phyloP scores from a whole-genome alignment of 2,888 invertebrate genomes.

The Anthophora plumipes region DNA sequence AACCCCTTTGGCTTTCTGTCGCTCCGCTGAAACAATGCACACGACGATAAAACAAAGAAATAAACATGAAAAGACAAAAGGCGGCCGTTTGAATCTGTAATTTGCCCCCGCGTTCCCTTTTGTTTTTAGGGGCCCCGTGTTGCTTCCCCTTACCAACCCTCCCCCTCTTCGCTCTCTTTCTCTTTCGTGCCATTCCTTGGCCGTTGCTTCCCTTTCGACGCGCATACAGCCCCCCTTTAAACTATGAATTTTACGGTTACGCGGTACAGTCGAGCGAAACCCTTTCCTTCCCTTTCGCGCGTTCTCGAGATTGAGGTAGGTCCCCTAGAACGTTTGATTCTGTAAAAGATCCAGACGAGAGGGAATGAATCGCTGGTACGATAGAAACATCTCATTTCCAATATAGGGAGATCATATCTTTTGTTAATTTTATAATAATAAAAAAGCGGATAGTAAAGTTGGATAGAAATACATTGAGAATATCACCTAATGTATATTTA shows the following conservation, averaged over 20 bases:
- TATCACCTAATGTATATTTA: too few species aligned
- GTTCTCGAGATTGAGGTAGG: conserved; percentile 56
- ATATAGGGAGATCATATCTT: too few species aligned
- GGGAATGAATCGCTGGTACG: not conserved
- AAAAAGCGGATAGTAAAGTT: too few species aligned
- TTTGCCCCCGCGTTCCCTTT: conserved; percentile 80
- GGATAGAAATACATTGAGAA: too few species aligned
- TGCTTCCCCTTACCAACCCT: conserved; percentile 29
- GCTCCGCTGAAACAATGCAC: conserved; percentile 80
- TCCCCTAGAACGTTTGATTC: conserved; percentile 36
- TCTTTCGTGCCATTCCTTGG: conserved; percentile 34
- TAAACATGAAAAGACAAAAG: conserved; percentile 83
- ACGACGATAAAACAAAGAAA: conserved; percentile 83
- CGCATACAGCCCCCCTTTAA: conserved; percentile 8
- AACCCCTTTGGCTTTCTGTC: conserved; percentile 44
- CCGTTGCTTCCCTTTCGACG: conserved; percentile 43
- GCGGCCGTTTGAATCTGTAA: conserved; percentile 84
- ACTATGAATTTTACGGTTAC: conserved; percentile 58
- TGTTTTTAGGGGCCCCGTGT: conserved; percentile 76
- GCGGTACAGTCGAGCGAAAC: conserved; percentile 63
- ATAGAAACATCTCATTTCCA: too few species aligned
- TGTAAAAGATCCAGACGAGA: not conserved
- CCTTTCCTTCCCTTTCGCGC: conserved; percentile 54
- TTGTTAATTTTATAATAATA: too few species aligned
- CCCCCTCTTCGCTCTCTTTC: too few species aligned